Percentiles rank a stretch among this genome's conserved stretches.
phyloP scores from a whole-genome alignment of 2,113 vertebrate species.

The Corvus cornix region DNA sequence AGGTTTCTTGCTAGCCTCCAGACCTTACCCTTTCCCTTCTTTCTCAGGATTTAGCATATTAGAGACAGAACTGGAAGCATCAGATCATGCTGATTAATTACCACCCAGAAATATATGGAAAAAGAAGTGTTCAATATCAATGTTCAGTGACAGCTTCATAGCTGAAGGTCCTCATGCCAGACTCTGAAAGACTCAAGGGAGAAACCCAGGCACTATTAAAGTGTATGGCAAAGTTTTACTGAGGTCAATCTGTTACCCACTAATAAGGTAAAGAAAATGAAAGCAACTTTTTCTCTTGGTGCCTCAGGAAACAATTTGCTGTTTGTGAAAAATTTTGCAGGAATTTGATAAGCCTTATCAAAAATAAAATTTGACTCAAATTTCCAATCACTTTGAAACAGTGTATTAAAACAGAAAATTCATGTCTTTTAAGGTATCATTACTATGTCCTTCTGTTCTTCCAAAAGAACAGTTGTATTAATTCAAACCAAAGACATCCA shows the following conservation, averaged over 20 bases:
- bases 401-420: neutral
- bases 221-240: neutral
- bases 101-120: neutral
- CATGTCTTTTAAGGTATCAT: neutral
- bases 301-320: neutral
- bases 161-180: neutral
- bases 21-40: accelerated
- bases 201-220: neutral
- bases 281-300: neutral
- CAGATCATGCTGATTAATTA: neutral
- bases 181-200: neutral
- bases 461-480: neutral
- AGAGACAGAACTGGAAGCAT: neutral
- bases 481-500: neutral
- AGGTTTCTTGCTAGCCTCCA: neutral
- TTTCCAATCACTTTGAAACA: neutral
- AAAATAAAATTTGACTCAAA: neutral
- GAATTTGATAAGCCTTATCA: neutral
- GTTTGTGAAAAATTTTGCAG: neutral
- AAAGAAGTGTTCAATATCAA: neutral
- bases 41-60: neutral
- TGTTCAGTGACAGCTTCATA: neutral
- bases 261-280: neutral
- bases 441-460: neutral
- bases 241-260: neutral